A percentile compares a stretch with the other conserved stretches of the same genome.
These are phyloP conservation scores for Pristionchus entomophagus DNA, from an alignment of 2,888 invertebrate species.

Conservation along the genomic window DNA sequence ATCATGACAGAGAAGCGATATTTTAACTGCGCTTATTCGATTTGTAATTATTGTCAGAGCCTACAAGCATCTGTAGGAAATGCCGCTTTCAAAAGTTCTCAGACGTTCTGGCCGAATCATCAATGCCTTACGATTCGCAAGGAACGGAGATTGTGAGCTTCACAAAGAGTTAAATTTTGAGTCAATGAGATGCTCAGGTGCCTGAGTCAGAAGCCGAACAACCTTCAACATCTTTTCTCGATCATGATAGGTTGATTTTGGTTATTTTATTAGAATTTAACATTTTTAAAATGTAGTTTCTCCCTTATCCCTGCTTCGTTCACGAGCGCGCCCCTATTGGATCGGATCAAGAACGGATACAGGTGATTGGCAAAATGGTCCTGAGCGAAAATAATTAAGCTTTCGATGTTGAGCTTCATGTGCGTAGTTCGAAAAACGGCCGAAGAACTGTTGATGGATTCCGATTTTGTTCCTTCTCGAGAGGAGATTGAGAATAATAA, in stretches of 20 bases:
- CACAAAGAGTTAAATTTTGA: too few species aligned
- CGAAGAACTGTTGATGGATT: background rate
- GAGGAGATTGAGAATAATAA: background rate
- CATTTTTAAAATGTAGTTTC: background rate
- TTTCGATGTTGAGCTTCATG: background rate
- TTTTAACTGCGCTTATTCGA: too few species aligned
- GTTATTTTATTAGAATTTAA: too few species aligned
- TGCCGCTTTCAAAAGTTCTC: background rate
- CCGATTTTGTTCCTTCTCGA: background rate
- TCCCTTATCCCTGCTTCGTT: background rate
- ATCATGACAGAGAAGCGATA: too few species aligned
- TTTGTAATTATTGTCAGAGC: background rate
- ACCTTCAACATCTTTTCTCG: background rate
- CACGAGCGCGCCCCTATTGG: background rate
- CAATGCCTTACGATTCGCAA: background rate
- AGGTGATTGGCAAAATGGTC: too few species aligned
- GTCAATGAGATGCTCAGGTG: too few species aligned
- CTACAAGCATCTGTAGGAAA: slow-evolving; percentile 4
- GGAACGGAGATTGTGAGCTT: too few species aligned
- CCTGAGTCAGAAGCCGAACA: background rate
- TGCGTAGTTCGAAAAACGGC: background rate
- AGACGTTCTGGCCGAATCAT: background rate
- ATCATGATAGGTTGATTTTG: background rate
- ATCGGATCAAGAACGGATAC: slow-evolving; percentile 5
- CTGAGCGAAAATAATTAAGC: too few species aligned